Evolutionary conservation across 2,888 invertebrate genomes (phyloP).

Genomic region (Acrocyrtus sp.): DNA sequence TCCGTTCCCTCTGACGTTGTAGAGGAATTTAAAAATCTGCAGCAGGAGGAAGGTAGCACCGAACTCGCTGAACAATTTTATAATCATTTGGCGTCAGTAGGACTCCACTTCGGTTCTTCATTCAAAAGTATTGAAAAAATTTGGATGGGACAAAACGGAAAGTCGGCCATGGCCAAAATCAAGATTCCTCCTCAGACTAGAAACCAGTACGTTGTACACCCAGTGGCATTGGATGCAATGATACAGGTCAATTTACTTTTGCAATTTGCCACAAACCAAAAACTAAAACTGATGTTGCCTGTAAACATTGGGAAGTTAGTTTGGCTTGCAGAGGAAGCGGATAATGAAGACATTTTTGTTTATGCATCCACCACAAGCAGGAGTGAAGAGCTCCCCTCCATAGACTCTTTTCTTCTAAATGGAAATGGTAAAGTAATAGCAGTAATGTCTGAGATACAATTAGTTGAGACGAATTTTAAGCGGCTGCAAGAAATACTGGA

Average conservation of each 20-base stretch:
- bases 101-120: background rate
- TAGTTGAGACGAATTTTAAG: background rate
- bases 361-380: too few relatives aligned
- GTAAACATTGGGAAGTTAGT: too few relatives aligned
- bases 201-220: background rate
- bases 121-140: background rate
- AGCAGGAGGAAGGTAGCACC: constrained; percentile 29
- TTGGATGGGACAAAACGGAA: background rate
- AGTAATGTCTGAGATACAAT: constrained; percentile 1
- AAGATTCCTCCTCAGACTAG: background rate
- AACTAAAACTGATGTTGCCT: background rate
- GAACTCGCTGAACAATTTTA: too few relatives aligned
- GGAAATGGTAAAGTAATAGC: background rate
- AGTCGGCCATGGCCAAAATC: background rate
- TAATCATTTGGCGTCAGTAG: background rate
- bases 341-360: too few relatives aligned
- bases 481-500: constrained; percentile 3
- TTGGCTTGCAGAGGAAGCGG: too few relatives aligned
- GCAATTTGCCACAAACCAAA: background rate
- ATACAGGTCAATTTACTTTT: too few relatives aligned
- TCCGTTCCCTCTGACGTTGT: too few relatives aligned
- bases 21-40: too few relatives aligned
- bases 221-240: background rate
- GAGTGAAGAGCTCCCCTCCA: too few relatives aligned
- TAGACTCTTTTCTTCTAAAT: background rate